phyloP scores from a whole-genome alignment of 2,797 vertebrate genomes.

The Cygnus olor region DNA sequence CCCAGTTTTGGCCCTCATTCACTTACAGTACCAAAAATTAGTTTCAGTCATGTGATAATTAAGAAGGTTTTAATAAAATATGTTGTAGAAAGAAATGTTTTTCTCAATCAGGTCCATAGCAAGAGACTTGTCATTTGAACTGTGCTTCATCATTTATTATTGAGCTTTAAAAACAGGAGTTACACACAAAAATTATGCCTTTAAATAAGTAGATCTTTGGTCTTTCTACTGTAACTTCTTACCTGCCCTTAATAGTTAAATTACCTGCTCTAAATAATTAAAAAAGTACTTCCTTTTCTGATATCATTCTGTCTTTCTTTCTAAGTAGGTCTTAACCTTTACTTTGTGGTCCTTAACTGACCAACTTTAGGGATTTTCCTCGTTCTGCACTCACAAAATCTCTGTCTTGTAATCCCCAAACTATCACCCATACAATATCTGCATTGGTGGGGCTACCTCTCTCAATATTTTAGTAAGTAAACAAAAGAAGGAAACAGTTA shows the following conservation, averaged over 20 bases:
- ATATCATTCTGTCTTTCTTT: neutral
- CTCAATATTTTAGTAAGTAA: neutral
- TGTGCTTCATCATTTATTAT: neutral
- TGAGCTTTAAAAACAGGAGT: neutral
- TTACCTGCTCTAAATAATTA: no score
- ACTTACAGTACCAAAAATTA: neutral
- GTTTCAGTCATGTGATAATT: neutral
- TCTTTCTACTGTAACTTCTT: neutral
- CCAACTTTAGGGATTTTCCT: neutral
- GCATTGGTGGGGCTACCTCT: neutral
- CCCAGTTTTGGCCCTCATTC: neutral
- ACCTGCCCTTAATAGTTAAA: neutral
- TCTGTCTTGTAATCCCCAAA: neutral
- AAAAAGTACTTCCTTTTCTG: neutral
- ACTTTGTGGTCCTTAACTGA: neutral
- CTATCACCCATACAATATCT: neutral
- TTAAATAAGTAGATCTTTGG: neutral
- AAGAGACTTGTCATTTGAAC: neutral
- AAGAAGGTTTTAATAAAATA: neutral
- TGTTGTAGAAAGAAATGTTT: neutral
- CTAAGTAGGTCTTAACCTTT: neutral
- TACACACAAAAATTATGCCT: neutral
- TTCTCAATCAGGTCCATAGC: neutral
- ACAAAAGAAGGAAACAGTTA: neutral
- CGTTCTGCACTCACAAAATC: neutral